These are phyloP conservation scores for Mormyrus lacerda DNA, from an alignment of 2,113 vertebrate genomes.

Conservation along the genomic window DNA sequence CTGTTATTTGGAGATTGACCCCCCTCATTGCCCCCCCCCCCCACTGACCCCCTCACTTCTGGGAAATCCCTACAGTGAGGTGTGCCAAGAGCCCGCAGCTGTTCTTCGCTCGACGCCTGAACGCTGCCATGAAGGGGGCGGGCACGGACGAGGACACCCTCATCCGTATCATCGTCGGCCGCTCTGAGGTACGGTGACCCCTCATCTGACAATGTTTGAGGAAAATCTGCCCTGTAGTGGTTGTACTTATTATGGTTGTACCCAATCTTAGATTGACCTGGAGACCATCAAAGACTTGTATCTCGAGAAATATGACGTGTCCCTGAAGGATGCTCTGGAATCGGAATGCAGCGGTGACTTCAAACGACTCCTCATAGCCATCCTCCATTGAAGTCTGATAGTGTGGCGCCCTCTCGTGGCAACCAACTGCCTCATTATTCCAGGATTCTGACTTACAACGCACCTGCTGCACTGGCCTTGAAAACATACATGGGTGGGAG, in stretches of 20 bases:
- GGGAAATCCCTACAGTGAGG: conserved; percentile 58
- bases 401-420: not conserved
- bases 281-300: conserved; percentile 71
- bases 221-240: not conserved
- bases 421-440: not conserved
- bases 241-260: not conserved
- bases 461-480: not conserved
- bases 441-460: not conserved
- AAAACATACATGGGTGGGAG: not conserved
- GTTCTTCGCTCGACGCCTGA: conserved; percentile 79
- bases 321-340: conserved; percentile 62
- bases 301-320: conserved; percentile 67
- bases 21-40: not conserved
- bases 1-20: not conserved
- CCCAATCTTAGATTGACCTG: conserved; percentile 54
- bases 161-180: conserved; percentile 78
- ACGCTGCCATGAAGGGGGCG: conserved; percentile 75
- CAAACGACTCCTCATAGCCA: conserved; percentile 62
- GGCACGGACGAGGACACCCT: conserved; percentile 81
- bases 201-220: not conserved
- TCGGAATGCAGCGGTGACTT: conserved; percentile 66
- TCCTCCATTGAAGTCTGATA: conserved; percentile 53
- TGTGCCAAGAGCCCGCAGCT: conserved; percentile 76
- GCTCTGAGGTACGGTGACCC: conserved; percentile 69
- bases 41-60: not conserved